A percentile compares a stretch with the other conserved stretches of the same genome.
These are phyloP conservation scores for Aeoliscus strigatus DNA, from an alignment of 2,797 vertebrate genomes.

Conservation along the genomic window DNA sequence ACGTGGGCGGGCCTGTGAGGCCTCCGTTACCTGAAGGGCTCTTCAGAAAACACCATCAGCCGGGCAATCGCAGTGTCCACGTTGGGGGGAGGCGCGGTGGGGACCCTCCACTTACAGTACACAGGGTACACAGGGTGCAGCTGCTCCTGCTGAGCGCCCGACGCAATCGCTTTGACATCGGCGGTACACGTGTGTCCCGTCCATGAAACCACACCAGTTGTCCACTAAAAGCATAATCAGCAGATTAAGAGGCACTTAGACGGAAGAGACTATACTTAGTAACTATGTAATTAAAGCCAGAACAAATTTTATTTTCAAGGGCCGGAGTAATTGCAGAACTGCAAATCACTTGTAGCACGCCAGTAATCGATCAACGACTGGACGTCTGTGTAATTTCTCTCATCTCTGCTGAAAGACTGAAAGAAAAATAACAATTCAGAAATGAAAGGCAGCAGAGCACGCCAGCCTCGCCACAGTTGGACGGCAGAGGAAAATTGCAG, in stretches of 20 bases:
- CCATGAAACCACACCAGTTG: slow-evolving; percentile 37
- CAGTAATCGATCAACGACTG: slow-evolving; percentile 16
- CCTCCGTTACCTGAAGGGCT: no score
- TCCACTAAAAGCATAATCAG: slow-evolving; percentile 26
- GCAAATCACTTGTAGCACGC: slow-evolving; percentile 14
- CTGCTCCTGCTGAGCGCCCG: no score
- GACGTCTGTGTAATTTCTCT: slow-evolving; percentile 14
- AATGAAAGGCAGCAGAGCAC: slow-evolving; percentile 17
- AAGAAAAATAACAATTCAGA: slow-evolving; percentile 29
- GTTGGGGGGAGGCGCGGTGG: no score
- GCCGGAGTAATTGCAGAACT: slow-evolving; percentile 7
- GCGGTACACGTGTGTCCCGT: slow-evolving; percentile 50
- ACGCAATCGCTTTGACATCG: slow-evolving; percentile 59
- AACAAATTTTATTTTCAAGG: slow-evolving; percentile 16
- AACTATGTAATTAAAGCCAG: slow-evolving; percentile 1
- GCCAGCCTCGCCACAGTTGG: slow-evolving; percentile 25
- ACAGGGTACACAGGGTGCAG: no score
- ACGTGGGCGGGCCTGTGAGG: no score
- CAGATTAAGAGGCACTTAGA: slow-evolving; percentile 1
- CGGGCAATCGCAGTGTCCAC: no score
- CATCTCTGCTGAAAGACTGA: slow-evolving; percentile 28
- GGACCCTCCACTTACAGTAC: no score
- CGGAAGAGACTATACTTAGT: neutral
- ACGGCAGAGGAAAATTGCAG: slow-evolving; percentile 37
- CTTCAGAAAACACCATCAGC: no score